phyloP scores from a whole-genome alignment of 2,113 vertebrate species.

The Tapirus terrestris region DNA sequence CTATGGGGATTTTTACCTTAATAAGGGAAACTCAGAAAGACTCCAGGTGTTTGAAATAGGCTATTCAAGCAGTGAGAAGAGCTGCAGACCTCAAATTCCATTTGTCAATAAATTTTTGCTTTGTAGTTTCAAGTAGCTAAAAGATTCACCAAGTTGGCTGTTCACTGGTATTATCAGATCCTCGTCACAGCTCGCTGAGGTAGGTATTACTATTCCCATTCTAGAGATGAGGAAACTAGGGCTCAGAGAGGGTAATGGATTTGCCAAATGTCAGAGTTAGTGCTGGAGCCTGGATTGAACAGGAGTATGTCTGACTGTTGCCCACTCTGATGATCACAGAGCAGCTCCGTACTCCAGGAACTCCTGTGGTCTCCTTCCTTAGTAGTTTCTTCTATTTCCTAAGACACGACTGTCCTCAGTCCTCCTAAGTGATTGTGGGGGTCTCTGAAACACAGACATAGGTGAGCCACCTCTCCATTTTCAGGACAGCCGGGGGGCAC shows the following conservation, averaged over 20 bases:
- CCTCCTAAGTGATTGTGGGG: neutral
- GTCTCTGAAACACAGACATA: neutral
- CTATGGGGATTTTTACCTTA: neutral
- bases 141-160: neutral
- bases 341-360: neutral
- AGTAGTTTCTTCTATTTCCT: neutral
- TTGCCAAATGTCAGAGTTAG: neutral
- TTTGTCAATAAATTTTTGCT: constrained; percentile 28
- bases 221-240: neutral
- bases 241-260: neutral
- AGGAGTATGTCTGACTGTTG: neutral
- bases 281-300: neutral
- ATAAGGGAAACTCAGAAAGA: neutral
- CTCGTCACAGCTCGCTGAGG: neutral
- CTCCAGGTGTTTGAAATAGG: constrained; percentile 2
- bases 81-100: neutral
- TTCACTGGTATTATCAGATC: neutral
- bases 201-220: neutral
- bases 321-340: neutral
- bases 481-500: neutral
- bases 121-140: neutral
- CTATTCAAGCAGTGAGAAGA: neutral
- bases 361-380: neutral
- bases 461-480: neutral
- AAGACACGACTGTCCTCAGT: neutral